Base-by-base conservation (phyloP, 2,888 invertebrate species). In the Aleiodes alternator region DNA sequence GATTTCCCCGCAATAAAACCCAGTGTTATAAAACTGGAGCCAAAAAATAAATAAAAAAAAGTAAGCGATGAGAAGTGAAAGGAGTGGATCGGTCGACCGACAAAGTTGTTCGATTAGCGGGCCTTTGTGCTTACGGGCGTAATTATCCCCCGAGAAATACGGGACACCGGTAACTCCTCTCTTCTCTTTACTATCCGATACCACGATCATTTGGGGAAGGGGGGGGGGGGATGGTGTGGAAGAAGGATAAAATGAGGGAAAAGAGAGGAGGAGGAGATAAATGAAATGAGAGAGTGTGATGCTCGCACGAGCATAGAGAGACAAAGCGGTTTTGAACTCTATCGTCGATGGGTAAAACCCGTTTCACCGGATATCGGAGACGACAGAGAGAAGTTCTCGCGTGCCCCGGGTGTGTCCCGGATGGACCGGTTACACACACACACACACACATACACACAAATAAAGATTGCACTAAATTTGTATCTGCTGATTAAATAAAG, bases 101-200 rank as follows among this genome's bases (percentile, higher is more conserved):
- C 72, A 75, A 78, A 76, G 73, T 75, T 76, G 76, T 77, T 78
- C 73, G 76, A 78, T 78, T 77, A 77, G 72, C 72, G 76, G 75
- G 59, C 57, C 70, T 78, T 78, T 79, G 79, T 75, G 69, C 72
- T 70, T 50, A 68, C 61, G 34, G 73, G 72, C 69, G 78, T 77
- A 76, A 80, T 78, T 78, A 78, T 78, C 77, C 68, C 43, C 38
- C 75, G 51, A 74, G 77, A 73, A 78, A 61, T 61, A 78, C 77
- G 76, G 77, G 68, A 79, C 75, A 71, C 73, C 73, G 68, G 57
- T 74, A 70, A 73, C 66, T 77, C 76, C 31, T 72, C 72, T 64
- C 51, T 61, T 43, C 51, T 74, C 61, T 66, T 43, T 55, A 53
- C 64, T 29, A 69, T 55, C 51, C 74, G 51, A 70, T 70, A 71